phyloP scores from a whole-genome alignment of 2,888 invertebrate genomes.

The Caenorhabditis japonica region DNA sequence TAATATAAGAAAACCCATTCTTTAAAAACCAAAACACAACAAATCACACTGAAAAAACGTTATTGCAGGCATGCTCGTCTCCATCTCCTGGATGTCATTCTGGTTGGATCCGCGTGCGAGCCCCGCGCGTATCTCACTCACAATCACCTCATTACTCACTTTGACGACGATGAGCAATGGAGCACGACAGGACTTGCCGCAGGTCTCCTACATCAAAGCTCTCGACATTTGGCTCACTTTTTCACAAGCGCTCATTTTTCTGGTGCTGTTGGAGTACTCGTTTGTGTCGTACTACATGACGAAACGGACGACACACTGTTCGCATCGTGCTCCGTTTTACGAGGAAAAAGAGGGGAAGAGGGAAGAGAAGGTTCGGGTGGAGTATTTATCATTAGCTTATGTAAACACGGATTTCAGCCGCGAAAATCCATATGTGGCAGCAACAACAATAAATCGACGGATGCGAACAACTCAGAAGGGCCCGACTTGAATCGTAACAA shows the following conservation, averaged over 20 bases:
- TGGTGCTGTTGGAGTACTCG: constrained; percentile 76
- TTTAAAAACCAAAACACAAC: neutral
- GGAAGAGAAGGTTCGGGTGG: constrained; percentile 28
- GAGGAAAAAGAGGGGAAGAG: constrained; percentile 41
- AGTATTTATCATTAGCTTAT: no score
- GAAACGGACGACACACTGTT: constrained; percentile 67
- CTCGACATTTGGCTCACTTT: constrained; percentile 76
- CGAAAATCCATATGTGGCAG: constrained; percentile 26
- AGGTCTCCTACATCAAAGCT: constrained; percentile 75
- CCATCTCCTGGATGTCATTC: constrained; percentile 76
- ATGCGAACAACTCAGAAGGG: constrained; percentile 11
- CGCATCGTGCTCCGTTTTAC: constrained; percentile 60
- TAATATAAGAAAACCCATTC: no score
- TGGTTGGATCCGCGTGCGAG: constrained; percentile 77
- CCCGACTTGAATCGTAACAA: constrained; percentile 45
- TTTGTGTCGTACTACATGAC: constrained; percentile 76
- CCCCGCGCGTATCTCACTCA: constrained; percentile 75
- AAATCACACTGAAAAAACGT: neutral
- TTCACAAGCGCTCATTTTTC: constrained; percentile 76
- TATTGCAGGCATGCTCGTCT: constrained; percentile 71
- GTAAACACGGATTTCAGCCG: constrained; percentile 7
- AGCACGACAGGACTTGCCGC: constrained; percentile 76
- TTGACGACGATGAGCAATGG: constrained; percentile 77
- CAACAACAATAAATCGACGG: constrained; percentile 31
- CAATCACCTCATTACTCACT: constrained; percentile 76